Conservation (phyloP, 2,797 vertebrate genomes). For the Amblyopsis hoosieri region DNA sequence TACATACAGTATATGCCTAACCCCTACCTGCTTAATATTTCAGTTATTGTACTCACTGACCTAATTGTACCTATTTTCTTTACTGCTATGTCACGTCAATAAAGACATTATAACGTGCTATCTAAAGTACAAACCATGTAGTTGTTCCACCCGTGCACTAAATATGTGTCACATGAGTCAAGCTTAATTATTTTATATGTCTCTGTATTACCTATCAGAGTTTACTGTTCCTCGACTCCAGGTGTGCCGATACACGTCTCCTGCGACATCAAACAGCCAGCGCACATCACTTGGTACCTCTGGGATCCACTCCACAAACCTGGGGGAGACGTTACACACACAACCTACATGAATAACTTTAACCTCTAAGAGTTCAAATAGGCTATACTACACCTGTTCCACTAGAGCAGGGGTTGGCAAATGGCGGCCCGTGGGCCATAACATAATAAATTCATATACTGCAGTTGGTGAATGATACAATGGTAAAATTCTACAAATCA, state of each 20-base stretch:
- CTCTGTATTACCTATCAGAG: background rate
- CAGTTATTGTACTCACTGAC: no score
- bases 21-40: no score
- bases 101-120: no score
- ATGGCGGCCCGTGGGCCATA: no score
- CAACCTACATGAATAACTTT: background rate
- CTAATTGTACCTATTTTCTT: no score
- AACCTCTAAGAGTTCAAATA: background rate
- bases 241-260: conserved; percentile 65
- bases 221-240: conserved; percentile 48
- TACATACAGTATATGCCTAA: no score
- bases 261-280: conserved; percentile 81
- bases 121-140: no score
- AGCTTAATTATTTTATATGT: background rate
- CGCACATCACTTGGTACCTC: conserved; percentile 84
- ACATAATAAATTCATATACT: no score
- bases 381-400: background rate
- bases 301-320: conserved; percentile 89
- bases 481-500: no score
- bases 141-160: no score
- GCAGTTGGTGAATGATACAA: no score
- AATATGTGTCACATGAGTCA: background rate
- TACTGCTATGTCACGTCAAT: no score
- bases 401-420: background rate
- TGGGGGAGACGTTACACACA: conserved; percentile 39